Evolutionary conservation across 2,888 invertebrate genomes (phyloP), one percentile per base, ranked within the genome.

Genomic region (Archaeoteleia sp.): DNA sequence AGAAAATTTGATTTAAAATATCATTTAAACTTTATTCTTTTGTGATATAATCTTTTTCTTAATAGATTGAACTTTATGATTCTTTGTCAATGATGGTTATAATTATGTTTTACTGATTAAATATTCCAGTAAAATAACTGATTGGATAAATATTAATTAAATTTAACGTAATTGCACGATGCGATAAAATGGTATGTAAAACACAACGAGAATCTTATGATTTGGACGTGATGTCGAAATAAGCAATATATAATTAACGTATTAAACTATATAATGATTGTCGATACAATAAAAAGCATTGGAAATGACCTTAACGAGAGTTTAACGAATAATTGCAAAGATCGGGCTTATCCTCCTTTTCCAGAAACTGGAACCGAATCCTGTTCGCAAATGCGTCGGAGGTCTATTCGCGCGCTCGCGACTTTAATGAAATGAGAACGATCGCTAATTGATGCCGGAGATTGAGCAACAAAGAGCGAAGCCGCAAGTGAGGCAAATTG

Each of bases 391-490:
- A 25, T n/a, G 9, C 23, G 5, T 13, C 27, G 12, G 23, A 42
- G 30, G 35, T 39, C 45, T 49, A 45, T 42, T 45, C 46, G 34
- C 9, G 30, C 30, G 30, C 10, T 12, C 25, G 20, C n/a, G 46
- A 27, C 43, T 53, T 40, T 63, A 51, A 75, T 69, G 65, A 71
- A 76, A 77, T 70, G 71, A 67, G 75, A 76, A 43, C 72, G 69
- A 62, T 40, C 42, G 67, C 73, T 73, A 76, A 77, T 78, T 75
- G 74, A 72, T 68, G 57, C 67, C 20, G 20, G 51, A 35, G 67
- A 77, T 78, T 79, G 74, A 74, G 76, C 70, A 77, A 75, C 68
- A 68, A 70, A 63, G 53, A 46, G 37, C 68, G 54, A 62, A 58
- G 69, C 48, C 49, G 66, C 57, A 17, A 32, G 17, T 25, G 27